Evolutionary conservation across 2,113 vertebrate species (phyloP).

Genomic region (Halichoerus grypus): DNA sequence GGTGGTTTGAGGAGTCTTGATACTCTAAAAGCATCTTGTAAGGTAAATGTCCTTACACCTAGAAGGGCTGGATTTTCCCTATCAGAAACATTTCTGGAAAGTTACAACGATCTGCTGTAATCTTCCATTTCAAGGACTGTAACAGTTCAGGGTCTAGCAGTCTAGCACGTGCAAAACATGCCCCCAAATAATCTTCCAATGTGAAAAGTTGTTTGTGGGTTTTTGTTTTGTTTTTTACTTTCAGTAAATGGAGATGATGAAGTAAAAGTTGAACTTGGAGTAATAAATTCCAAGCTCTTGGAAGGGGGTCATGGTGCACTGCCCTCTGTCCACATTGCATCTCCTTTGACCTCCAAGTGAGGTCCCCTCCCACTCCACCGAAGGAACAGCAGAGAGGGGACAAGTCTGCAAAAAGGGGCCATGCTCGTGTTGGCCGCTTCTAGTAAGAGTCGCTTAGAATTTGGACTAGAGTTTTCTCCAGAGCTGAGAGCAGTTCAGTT

Average conservation of each 20-base stretch:
- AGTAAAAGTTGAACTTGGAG: neutral
- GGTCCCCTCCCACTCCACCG: too few relatives aligned
- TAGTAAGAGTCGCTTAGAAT: neutral
- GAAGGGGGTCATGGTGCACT: neutral
- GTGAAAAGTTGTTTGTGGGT: neutral
- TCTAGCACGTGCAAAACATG: neutral
- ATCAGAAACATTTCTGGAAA: neutral
- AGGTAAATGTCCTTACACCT: neutral
- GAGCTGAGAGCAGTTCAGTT: neutral
- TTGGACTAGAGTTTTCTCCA: neutral
- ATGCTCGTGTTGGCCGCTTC: neutral
- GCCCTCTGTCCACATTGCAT: accelerated
- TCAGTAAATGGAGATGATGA: neutral
- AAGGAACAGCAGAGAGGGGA: neutral
- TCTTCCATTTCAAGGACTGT: neutral
- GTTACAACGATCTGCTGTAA: neutral
- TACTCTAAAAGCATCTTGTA: neutral
- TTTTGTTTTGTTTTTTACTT: neutral
- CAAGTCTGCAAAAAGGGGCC: neutral
- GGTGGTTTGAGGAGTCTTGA: neutral
- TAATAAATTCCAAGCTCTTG: neutral
- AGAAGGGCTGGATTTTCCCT: conserved; percentile 18
- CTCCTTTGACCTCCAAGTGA: neutral
- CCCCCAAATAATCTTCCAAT: neutral
- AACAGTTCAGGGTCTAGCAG: neutral